Percentiles rank a stretch among this genome's conserved stretches.
Conservation (phyloP, 2,888 invertebrate genomes). For the Sinotaia quadrata region DNA sequence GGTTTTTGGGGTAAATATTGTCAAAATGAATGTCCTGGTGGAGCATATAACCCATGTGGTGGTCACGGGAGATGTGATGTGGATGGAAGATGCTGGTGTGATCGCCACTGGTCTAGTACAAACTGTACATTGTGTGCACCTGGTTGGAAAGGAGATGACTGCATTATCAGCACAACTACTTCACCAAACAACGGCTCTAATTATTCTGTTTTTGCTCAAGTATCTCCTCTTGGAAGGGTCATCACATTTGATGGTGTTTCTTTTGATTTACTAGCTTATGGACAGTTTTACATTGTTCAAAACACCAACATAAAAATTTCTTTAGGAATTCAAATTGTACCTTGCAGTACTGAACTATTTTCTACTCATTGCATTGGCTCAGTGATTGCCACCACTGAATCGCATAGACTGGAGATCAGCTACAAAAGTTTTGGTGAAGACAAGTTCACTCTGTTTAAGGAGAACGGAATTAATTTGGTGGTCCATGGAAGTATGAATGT, state of each 20-base stretch:
- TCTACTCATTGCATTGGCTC: slow-evolving; percentile 16
- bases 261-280: slow-evolving; percentile 38
- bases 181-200: background rate
- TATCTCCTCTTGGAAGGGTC: slow-evolving; percentile 46
- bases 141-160: slow-evolving; percentile 51
- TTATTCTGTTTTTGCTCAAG: slow-evolving; percentile 42
- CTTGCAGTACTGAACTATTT: slow-evolving; percentile 14
- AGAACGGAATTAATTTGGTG: background rate
- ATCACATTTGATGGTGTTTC: slow-evolving; percentile 50
- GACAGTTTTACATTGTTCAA: slow-evolving; percentile 38
- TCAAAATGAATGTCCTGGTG: slow-evolving; percentile 49
- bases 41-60: slow-evolving; percentile 46
- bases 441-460: slow-evolving; percentile 4
- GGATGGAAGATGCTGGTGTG: slow-evolving; percentile 48
- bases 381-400: background rate
- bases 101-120: slow-evolving; percentile 45
- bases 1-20: slow-evolving; percentile 56
- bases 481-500: slow-evolving; percentile 12
- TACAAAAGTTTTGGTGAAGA: slow-evolving; percentile 4
- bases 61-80: slow-evolving; percentile 47
- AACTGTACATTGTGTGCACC: slow-evolving; percentile 44
- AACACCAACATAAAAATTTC: slow-evolving; percentile 11
- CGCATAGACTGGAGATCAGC: slow-evolving; percentile 14
- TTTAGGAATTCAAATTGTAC: slow-evolving; percentile 30
- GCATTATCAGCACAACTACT: slow-evolving; percentile 37